These are phyloP conservation scores for Fissipunctia ypsillon DNA, from an alignment of 2,888 invertebrate genomes.

Conservation along the genomic window DNA sequence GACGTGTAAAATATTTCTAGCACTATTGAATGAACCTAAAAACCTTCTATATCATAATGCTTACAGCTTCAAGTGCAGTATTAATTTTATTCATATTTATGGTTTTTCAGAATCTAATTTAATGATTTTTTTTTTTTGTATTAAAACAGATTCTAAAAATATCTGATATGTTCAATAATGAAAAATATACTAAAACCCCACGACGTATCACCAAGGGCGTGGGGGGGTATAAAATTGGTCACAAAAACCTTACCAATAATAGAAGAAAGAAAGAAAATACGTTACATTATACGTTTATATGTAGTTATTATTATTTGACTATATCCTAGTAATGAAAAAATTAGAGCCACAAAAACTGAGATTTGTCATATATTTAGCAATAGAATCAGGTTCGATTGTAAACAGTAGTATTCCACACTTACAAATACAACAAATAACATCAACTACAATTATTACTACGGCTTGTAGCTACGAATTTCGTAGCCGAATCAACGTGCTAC, in stretches of 20 bases:
- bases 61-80: background rate
- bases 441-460: background rate
- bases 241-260: too few relatives aligned
- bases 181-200: background rate
- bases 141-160: background rate
- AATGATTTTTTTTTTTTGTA: background rate
- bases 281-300: background rate
- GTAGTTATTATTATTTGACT: background rate
- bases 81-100: background rate
- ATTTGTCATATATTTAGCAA: background rate
- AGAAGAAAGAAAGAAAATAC: too few relatives aligned
- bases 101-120: background rate
- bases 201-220: background rate
- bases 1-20: too few relatives aligned
- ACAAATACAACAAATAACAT: background rate
- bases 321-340: background rate
- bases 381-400: background rate
- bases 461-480: background rate
- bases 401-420: background rate
- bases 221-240: too few relatives aligned
- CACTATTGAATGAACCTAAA: background rate
- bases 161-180: background rate
- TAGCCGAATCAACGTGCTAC: conserved; percentile 4
- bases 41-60: background rate
- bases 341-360: background rate